Base-by-base conservation (phyloP, 2,113 vertebrate genomes). In the Cheirogaleus medius region DNA sequence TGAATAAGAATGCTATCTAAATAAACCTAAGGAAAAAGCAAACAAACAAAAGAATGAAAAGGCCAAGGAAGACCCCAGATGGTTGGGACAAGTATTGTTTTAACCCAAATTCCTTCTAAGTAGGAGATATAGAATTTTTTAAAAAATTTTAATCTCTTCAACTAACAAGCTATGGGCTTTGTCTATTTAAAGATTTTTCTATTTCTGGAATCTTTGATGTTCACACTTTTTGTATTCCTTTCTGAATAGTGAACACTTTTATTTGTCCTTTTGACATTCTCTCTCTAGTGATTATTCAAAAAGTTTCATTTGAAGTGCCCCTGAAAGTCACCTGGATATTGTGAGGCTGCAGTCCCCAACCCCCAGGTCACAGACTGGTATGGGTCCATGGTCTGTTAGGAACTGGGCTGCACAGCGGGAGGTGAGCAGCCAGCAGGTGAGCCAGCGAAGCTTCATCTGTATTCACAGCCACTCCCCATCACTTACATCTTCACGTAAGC, bases 241-340 rank as follows among this genome's bases (percentile, higher is more conserved):
- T 84, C 49, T 90, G 69, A 95, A 71, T 71, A 91, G 8, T 47
- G 52, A 95, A 71, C 47, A 91, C 17, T 94, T 76, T 80, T 74
- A 47, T 97, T 97, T 96, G 78, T 95, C 49, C 32, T 69, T 92
- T 89, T 91, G 90, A 85, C 3, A 69, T 87, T 94, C 27, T 34
- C 23, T 85, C 95, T 56, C 47, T 63, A 82, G 39, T 81, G 71
- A 90, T 96, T 80, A 91, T 95, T 87, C 18, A 44, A 73, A 93
- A 94, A 64, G 3, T 96, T 94, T 76, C n/a, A 94, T 85, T 92
- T 96, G 91, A 94, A 96, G 93, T 85, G 49, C 4, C 56, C 63
- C 73, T 60, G 42, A 95, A 94, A 97, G 49, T 87, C n/a, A 91
- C 18, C 27, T 56, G 44, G 20, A 56, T 21, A 56, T 56, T 56